Evolutionary conservation across 2,113 vertebrate genomes (phyloP), one percentile per base, ranked within the genome.

Genomic region (Labeo rohita): DNA sequence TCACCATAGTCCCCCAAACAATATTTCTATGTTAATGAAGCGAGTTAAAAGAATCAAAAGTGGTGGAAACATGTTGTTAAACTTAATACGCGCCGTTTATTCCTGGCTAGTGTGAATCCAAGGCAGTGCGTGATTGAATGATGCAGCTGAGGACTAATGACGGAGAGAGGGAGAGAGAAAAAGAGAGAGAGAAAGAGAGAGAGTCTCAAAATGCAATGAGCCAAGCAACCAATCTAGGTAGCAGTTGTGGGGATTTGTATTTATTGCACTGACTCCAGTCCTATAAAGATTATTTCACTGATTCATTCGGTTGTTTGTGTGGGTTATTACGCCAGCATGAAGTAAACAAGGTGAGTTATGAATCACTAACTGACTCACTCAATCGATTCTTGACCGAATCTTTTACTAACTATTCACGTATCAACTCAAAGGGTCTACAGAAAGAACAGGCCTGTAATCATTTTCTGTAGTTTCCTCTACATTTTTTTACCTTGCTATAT

Each of bases 121-220:
- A 43, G 18, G 49, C 68, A 43, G 18, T 59, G 6, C 82, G 50
- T 73, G 68, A 84, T 84, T 84, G 82, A 84, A 59, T 59, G 82
- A 84, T 84, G 36, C 50, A 56, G 68, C 68, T 49, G 43, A 36
- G n/a, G 11, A 65, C 4, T 18, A 43, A n/a, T 23, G 66, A 39
- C 34, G 13, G 28, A 52, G 15, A 36, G 2, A 21, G 23, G 36
- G 49, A 54, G 18, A 39, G n/a, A 49, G 56, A 34, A 39, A 23
- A 54, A n/a, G 73, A 63, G 84, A 50, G 84, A 63, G 74, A 59
- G 18, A n/a, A 47, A 70, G 45, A 52, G 65, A 39, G 80, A 52
- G 80, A 50, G 63, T 9, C 10, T 18, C 8, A 18, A 49, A 47
- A 18, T 9, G 56, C 21, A 12, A 36, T 43, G 36, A 47, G 21